Evolutionary conservation across 2,113 vertebrate species (phyloP), one percentile per base, ranked within the genome.

Genomic region (Bubo bubo): DNA sequence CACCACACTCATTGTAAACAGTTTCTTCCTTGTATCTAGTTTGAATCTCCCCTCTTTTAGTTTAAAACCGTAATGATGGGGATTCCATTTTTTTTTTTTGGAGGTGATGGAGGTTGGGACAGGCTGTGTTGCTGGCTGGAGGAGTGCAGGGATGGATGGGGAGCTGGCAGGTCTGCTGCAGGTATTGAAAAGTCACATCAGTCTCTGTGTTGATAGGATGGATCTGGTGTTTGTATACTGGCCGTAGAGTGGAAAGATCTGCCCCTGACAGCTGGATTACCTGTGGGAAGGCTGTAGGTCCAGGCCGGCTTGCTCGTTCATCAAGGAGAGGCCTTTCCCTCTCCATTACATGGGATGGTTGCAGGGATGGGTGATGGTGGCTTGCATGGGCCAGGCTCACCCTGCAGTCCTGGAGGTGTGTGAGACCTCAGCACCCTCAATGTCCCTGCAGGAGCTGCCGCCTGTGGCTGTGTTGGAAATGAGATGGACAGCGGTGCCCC

Each of bases 291-390:
- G 55, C 26, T 82, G 45, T 43, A 17, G 37, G 35, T 66, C 47
- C 45, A 23, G 55, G 30, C 30, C 86, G 72, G 8, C 10, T 88
- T 56, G 30, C 12, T 80, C 1, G 0, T 86, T 45, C 10, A 2
- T 35, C 23, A 10, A 39, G 58, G 53, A 68, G n/a, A 23, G 7
- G 63, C 24, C 50, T 77, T 75, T 4, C 4, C 39, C 6, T 59
- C 4, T 62, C 62, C 14, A 37, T 68, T 22, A 11, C 6, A 2
- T 0, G 2, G 52, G 45, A 4, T 0, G 0, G 34, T 85, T 59
- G 34, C 10, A 45, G 56, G 77, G 64, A 13, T 52, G 59, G 50
- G 12, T 30, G 34, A 24, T 1, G 8, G 62, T 67, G 58, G 14
- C 22, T 71, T 60, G 60, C 18, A 3, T 1, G 26, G 22, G 8